Conservation (phyloP, 1,140 invertebrate genomes). For the Drepana arcuata region DNA sequence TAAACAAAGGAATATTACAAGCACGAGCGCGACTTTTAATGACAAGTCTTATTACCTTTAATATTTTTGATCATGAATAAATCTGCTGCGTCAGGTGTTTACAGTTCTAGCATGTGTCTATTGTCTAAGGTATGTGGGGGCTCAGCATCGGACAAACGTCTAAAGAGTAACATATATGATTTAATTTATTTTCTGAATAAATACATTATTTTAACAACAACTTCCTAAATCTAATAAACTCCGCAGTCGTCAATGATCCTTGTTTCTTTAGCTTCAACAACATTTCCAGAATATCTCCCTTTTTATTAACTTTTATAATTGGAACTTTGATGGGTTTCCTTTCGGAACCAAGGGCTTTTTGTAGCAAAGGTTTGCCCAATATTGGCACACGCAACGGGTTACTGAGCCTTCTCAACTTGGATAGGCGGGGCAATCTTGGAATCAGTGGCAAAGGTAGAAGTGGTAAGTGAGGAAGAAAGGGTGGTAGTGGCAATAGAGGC, state of each 20-base stretch:
- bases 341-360: slow-evolving; percentile 26
- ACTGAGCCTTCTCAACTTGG: too few relatives aligned
- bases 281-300: slow-evolving; percentile 26
- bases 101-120: too few relatives aligned
- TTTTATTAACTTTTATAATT: slow-evolving; percentile 8
- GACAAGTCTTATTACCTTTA: too few relatives aligned
- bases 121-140: too few relatives aligned
- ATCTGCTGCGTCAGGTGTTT: too few relatives aligned
- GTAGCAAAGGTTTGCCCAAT: slow-evolving; percentile 19
- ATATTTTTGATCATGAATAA: too few relatives aligned
- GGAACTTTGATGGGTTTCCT: slow-evolving; percentile 19
- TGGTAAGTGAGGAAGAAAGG: slow-evolving; percentile 14
- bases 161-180: too few relatives aligned
- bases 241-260: slow-evolving; percentile 30
- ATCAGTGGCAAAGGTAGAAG: slow-evolving; percentile 7
- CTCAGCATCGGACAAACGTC: too few relatives aligned
- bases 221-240: slow-evolving; percentile 42
- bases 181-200: too few relatives aligned
- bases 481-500: slow-evolving; percentile 12
- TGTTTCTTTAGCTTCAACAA: slow-evolving; percentile 31
- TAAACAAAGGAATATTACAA: too few relatives aligned
- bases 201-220: slow-evolving; percentile 20
- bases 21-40: too few relatives aligned
- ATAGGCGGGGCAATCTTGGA: slow-evolving; percentile 10
- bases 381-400: slow-evolving; percentile 26